These are phyloP conservation scores for Tuberolachnus salignus DNA, from an alignment of 2,888 invertebrate genomes.

Conservation along the genomic window DNA sequence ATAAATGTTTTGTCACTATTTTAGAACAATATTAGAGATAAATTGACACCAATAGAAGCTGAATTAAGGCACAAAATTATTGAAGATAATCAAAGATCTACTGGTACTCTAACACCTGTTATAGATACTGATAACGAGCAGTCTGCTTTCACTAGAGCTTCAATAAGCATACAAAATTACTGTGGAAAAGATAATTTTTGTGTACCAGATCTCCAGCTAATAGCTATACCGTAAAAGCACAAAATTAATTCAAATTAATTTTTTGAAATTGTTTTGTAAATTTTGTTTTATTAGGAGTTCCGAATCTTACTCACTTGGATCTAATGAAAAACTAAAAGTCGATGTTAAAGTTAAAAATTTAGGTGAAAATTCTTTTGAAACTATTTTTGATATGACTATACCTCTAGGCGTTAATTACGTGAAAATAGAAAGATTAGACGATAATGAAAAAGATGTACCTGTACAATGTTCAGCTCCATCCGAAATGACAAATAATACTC, in stretches of 20 bases:
- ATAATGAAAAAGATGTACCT: constrained; percentile 69
- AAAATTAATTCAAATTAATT: not conserved
- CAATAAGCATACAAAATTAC: constrained; percentile 86
- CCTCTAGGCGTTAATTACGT: constrained; percentile 74
- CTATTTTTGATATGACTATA: constrained; percentile 78
- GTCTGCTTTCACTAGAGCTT: constrained; percentile 69
- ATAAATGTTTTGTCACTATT: constrained; percentile 64
- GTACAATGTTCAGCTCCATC: constrained; percentile 75
- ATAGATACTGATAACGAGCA: constrained; percentile 68
- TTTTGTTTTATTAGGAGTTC: constrained; percentile 69
- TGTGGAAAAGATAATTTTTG: constrained; percentile 93
- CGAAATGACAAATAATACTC: constrained; percentile 70
- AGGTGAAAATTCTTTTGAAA: constrained; percentile 93
- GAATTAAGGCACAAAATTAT: constrained; percentile 80
- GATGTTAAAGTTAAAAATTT: constrained; percentile 83
- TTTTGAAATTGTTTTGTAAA: constrained; percentile 10
- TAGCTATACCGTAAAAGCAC: constrained; percentile 72
- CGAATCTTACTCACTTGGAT: constrained; percentile 80
- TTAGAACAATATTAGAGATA: constrained; percentile 75
- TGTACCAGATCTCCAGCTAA: constrained; percentile 83
- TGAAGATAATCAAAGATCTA: constrained; percentile 59
- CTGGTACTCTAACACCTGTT: constrained; percentile 71
- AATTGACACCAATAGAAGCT: constrained; percentile 88
- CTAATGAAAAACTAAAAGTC: constrained; percentile 77
- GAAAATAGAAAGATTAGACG: constrained; percentile 68